Percentiles rank a stretch among this genome's conserved stretches.
Evolutionary conservation across 2,888 invertebrate genomes (phyloP).

Genomic region (Hyposoter dolosus): DNA sequence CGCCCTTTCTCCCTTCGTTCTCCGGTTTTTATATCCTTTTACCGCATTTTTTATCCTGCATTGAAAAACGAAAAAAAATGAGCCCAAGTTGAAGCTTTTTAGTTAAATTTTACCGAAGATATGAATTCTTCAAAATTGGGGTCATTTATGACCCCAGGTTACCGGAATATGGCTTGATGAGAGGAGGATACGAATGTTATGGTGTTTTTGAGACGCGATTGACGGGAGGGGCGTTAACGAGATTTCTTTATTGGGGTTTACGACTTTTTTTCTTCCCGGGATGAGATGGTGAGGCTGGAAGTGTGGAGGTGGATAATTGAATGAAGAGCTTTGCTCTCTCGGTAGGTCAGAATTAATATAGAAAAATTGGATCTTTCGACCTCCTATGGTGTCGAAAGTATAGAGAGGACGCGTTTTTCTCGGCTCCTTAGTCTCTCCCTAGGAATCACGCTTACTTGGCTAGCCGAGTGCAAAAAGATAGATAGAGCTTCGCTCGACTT

Average conservation of each 20-base stretch:
- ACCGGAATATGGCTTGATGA: too few species aligned
- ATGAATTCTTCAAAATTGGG: too few species aligned
- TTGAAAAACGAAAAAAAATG: too few species aligned
- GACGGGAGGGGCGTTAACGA: conserved; percentile 11
- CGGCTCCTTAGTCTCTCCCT: conserved; percentile 64
- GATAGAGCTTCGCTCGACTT: conserved; percentile 41
- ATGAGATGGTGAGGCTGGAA: background rate
- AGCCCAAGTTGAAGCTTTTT: too few species aligned
- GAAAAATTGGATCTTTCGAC: conserved; percentile 66
- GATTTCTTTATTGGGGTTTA: conserved; percentile 43
- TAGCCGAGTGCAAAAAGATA: conserved; percentile 26
- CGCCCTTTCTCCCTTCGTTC: too few species aligned
- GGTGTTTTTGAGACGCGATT: background rate
- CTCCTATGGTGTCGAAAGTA: conserved; percentile 48
- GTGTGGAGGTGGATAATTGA: conserved; percentile 31
- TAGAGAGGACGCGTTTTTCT: conserved; percentile 53
- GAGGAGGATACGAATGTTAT: background rate
- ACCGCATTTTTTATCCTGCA: too few species aligned
- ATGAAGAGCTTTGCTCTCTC: conserved; percentile 42
- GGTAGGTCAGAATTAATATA: conserved; percentile 53
- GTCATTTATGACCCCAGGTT: too few species aligned
- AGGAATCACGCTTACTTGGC: conserved; percentile 68
- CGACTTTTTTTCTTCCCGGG: background rate
- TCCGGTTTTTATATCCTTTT: too few species aligned
- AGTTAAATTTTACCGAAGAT: too few species aligned